Evolutionary conservation across 2,888 invertebrate species (phyloP).

Genomic region (Xanthia icteritia): DNA sequence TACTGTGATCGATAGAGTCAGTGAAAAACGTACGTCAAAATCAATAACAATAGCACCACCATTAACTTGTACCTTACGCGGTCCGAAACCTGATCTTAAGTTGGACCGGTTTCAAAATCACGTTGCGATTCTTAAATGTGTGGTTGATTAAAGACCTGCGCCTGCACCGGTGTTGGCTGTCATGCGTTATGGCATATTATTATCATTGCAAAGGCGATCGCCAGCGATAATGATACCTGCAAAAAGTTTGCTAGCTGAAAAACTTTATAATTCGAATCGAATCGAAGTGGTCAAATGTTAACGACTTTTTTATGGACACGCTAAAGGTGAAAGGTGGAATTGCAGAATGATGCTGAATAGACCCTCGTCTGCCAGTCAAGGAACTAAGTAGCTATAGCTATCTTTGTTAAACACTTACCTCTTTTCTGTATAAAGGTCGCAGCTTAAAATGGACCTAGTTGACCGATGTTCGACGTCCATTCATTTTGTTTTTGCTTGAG

Average conservation of each 20-base stretch:
- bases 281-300: conserved; percentile 11
- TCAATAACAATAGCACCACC: conserved; percentile 42
- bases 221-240: conserved; percentile 28
- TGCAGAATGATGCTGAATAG: background rate
- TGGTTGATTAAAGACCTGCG: conserved; percentile 43
- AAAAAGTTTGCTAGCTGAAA: conserved; percentile 42
- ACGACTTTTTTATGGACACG: conserved; percentile 32
- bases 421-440: background rate
- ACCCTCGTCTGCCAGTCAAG: background rate
- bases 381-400: background rate
- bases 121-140: conserved; percentile 58
- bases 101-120: conserved; percentile 61
- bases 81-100: conserved; percentile 48
- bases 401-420: background rate
- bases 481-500: conserved; percentile 36
- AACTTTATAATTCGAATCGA: conserved; percentile 21
- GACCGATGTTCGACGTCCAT: conserved; percentile 12
- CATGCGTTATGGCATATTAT: conserved; percentile 44
- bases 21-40: conserved; percentile 27
- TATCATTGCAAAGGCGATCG: conserved; percentile 51
- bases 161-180: conserved; percentile 41
- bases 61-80: conserved; percentile 48
- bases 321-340: conserved; percentile 35
- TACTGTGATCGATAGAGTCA: background rate
- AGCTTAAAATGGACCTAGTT: conserved; percentile 26